Base-by-base conservation (phyloP, 2,888 invertebrate species). In the Drosophila flavopinicola region DNA sequence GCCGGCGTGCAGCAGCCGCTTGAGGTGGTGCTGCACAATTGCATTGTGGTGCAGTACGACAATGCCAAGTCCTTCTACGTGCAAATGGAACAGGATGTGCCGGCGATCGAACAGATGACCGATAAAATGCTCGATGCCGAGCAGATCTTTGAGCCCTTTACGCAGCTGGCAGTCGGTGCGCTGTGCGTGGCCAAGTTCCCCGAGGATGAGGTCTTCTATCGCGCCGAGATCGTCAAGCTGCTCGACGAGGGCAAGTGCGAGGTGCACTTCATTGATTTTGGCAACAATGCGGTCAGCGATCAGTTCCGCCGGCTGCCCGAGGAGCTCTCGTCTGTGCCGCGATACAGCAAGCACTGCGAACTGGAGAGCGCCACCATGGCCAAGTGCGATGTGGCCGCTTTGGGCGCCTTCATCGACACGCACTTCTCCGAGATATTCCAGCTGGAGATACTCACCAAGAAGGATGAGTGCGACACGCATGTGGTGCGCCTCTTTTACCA, bases 191-290 rank as follows among this genome's bases (percentile, higher is more conserved):
- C 98, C 1, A 94, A 95, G 82, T 98, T 96, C 89, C 93, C 94
- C 1, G 94, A 94, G 2, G 97, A 98, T 88, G 94, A 94, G 25
- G 93, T 94, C 68, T 99, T 97, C 96, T 99, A 99, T 90, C 93
- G 98, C 66, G 98, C 97, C 0, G 94, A 95, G 88, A 94, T 98
- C 9, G 42, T 84, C 38, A 78, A 75, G 39, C 57, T 88, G 2
- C 93, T 97, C 20, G 94, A 95, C 67, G 92, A 93, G 1, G 95
- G 95, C 68, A 95, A 95, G 53, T 95, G 94, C 0, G 95, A 95
- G 0, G 94, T 96, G 3, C 93, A 95, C 9, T 96, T 95, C 78
- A 93, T 95, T 3, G 95, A 95, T 88, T 94, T 94, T 85, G 95
- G 95, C 9, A 94, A 94, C 83, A 92, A 93, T 1, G 92, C 93